Conservation (phyloP, 1,140 invertebrate species). For the Archivesica marissinica region DNA sequence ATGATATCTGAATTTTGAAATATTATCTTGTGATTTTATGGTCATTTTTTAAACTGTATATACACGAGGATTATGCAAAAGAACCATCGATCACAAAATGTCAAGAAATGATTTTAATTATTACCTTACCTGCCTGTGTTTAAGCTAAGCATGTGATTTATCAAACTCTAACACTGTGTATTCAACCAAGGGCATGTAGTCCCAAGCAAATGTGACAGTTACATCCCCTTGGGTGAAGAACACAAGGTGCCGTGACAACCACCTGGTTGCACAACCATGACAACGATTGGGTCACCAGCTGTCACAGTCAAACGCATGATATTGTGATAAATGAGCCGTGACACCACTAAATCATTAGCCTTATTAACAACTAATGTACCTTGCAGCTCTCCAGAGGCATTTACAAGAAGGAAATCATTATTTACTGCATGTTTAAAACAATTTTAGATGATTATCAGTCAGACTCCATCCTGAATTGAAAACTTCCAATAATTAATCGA, state of each 20-base stretch:
- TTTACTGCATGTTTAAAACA: constrained; percentile 29
- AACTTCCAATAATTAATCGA: constrained; percentile 11
- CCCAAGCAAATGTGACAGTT: not conserved
- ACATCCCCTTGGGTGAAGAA: constrained; percentile 15
- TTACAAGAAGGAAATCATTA: not conserved
- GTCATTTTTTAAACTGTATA: no score
- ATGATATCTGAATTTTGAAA: no score
- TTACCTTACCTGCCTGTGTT: not conserved
- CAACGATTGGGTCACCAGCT: not conserved
- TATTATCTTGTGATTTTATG: no score
- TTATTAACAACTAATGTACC: constrained; percentile 21
- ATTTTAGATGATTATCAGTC: constrained; percentile 18
- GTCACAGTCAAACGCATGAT: constrained; percentile 14
- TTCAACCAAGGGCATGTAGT: not conserved
- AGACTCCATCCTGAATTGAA: not conserved
- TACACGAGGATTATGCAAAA: no score
- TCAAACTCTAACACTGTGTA: not conserved
- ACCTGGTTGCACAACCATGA: constrained; percentile 22
- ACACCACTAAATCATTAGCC: constrained; percentile 42
- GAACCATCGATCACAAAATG: not conserved
- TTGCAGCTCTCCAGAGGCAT: not conserved
- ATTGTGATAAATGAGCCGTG: constrained; percentile 33
- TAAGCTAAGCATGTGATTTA: not conserved
- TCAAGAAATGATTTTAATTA: constrained; percentile 4
- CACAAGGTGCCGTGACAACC: constrained; percentile 25